phyloP scores from a whole-genome alignment of 2,113 vertebrate genomes.

The Cinclus cinclus region DNA sequence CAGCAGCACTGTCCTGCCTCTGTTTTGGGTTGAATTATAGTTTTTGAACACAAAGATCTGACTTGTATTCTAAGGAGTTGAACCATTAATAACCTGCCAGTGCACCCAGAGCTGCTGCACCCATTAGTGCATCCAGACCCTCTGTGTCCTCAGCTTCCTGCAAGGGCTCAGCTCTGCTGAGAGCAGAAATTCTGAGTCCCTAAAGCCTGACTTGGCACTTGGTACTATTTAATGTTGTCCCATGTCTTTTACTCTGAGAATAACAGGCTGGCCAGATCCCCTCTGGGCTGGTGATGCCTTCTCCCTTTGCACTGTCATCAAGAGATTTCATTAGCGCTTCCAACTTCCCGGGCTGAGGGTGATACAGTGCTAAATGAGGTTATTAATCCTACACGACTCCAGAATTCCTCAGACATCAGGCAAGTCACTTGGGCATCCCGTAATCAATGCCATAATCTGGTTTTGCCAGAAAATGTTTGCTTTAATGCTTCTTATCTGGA shows the following conservation, averaged over 20 bases:
- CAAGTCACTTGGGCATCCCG: constrained; percentile 53
- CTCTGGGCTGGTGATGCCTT: background rate
- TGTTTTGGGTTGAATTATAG: background rate
- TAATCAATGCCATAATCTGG: constrained; percentile 61
- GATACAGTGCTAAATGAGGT: constrained; percentile 56
- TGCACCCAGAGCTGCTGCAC: background rate
- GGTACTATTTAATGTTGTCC: background rate
- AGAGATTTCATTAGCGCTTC: constrained; percentile 47
- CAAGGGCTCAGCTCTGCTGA: background rate
- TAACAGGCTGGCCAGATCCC: background rate
- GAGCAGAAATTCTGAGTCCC: background rate
- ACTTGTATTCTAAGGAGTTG: background rate
- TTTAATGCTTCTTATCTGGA: constrained; percentile 48
- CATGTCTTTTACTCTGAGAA: background rate
- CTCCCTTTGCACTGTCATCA: constrained; percentile 16
- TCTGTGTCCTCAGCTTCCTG: background rate
- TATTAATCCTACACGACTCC: constrained; percentile 49
- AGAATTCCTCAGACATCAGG: constrained; percentile 39
- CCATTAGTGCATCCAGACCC: background rate
- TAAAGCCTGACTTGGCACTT: background rate
- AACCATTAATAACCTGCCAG: background rate
- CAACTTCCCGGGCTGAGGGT: background rate
- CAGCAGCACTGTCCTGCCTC: background rate
- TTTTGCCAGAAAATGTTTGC: constrained; percentile 55
- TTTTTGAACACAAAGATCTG: background rate